phyloP scores from a whole-genome alignment of 35 echinoderm and acorn worm species.

The Apostichopus parvimensis region DNA sequence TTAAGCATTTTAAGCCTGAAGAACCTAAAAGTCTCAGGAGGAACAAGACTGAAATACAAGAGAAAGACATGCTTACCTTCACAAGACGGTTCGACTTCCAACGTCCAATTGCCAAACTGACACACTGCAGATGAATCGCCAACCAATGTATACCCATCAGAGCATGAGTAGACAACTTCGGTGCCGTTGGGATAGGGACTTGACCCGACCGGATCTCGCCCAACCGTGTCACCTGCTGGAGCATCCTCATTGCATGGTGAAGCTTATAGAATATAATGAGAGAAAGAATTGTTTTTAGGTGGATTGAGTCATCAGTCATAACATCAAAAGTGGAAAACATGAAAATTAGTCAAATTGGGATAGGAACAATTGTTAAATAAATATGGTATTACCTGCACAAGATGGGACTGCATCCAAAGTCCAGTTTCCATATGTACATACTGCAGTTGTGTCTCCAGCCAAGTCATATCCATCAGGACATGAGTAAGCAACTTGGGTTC shows the following conservation, averaged over 20 bases:
- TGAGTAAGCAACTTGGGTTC: background rate
- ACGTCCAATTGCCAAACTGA: background rate
- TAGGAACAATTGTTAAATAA: background rate
- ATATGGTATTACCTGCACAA: background rate
- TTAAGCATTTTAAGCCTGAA: no score
- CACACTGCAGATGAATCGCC: background rate
- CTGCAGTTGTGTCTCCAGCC: background rate
- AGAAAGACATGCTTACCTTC: background rate
- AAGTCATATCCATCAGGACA: conserved; percentile 24
- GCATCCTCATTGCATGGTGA: background rate
- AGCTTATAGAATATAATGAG: background rate
- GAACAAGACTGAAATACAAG: no score
- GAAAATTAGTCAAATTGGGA: background rate
- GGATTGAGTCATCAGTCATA: no score
- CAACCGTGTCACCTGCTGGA: background rate
- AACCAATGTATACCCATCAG: conserved; percentile 29
- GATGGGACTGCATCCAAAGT: background rate
- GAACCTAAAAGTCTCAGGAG: no score
- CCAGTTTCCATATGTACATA: background rate
- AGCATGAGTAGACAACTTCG: background rate
- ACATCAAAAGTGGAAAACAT: no score
- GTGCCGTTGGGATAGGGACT: conserved; percentile 8
- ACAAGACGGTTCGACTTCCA: background rate
- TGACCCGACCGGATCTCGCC: background rate
- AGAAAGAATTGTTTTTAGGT: no score